These are phyloP conservation scores for Bolborhynchus lineola DNA, from an alignment of 2,113 vertebrate species.

Conservation along the genomic window DNA sequence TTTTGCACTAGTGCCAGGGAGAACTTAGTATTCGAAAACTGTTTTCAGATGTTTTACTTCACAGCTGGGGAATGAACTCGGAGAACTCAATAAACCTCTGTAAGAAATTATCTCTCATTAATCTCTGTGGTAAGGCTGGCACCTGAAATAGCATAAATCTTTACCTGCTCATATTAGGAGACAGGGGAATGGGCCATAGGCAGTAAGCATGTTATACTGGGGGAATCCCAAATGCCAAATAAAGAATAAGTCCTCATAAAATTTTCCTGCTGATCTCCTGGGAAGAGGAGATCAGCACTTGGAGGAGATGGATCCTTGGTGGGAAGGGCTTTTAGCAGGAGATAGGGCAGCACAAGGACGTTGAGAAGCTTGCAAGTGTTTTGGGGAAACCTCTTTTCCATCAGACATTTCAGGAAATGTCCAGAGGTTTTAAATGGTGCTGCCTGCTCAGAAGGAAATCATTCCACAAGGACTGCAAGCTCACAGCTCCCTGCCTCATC, in stretches of 20 bases:
- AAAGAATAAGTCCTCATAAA: background rate
- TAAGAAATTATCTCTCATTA: constrained; percentile 59
- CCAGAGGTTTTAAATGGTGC: background rate
- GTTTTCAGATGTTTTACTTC: constrained; percentile 59
- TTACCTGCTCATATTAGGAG: background rate
- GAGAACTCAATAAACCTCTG: constrained; percentile 60
- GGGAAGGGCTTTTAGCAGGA: background rate
- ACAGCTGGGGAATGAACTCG: constrained; percentile 46
- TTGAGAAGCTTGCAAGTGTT: background rate
- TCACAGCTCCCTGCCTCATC: background rate
- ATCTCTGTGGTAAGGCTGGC: constrained; percentile 29
- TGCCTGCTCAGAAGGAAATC: background rate
- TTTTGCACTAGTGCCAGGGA: background rate
- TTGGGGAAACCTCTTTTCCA: rapidly evolving
- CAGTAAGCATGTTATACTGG: background rate
- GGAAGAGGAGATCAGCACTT: background rate
- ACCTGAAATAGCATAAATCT: constrained; percentile 30
- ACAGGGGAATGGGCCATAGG: background rate
- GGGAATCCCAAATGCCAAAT: background rate
- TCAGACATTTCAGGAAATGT: background rate
- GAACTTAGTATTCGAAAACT: constrained; percentile 39
- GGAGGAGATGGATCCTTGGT: background rate
- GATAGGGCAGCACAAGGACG: background rate
- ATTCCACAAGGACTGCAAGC: background rate
- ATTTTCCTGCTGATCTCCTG: background rate